Evolutionary conservation across 2,113 vertebrate genomes (phyloP).

Genomic region (Micronisus gabar): DNA sequence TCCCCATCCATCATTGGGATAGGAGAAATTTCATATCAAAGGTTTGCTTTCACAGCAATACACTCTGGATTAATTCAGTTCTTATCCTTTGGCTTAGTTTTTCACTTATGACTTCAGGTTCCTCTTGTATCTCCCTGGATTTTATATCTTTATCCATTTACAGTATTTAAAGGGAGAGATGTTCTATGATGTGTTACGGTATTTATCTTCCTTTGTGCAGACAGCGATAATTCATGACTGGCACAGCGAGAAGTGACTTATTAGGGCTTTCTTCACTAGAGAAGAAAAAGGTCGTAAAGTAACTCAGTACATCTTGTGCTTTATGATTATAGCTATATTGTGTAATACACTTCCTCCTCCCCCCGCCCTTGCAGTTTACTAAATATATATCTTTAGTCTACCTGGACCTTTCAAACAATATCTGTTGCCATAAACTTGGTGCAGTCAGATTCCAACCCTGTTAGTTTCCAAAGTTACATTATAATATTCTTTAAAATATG

Average conservation of each 20-base stretch:
- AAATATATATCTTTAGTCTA: not conserved
- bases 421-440: not conserved
- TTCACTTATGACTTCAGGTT: not conserved
- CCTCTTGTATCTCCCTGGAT: not conserved
- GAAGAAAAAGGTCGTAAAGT: constrained; percentile 47
- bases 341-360: not conserved
- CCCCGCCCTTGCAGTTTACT: not conserved
- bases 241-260: constrained; percentile 54
- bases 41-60: not conserved
- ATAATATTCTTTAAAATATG: not conserved
- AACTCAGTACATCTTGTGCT: constrained; percentile 30
- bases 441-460: not conserved
- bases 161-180: constrained; percentile 37
- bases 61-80: not conserved
- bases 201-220: constrained; percentile 57
- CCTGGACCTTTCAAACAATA: not conserved
- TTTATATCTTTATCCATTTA: constrained; percentile 42
- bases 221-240: constrained; percentile 48
- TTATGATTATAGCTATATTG: constrained; percentile 49
- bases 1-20: not conserved
- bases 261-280: constrained; percentile 37
- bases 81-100: not conserved
- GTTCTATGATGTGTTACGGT: constrained; percentile 23
- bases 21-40: not conserved
- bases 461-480: not conserved